Conservation (phyloP, 1,140 invertebrate species). For the Sitophilus oryzae region DNA sequence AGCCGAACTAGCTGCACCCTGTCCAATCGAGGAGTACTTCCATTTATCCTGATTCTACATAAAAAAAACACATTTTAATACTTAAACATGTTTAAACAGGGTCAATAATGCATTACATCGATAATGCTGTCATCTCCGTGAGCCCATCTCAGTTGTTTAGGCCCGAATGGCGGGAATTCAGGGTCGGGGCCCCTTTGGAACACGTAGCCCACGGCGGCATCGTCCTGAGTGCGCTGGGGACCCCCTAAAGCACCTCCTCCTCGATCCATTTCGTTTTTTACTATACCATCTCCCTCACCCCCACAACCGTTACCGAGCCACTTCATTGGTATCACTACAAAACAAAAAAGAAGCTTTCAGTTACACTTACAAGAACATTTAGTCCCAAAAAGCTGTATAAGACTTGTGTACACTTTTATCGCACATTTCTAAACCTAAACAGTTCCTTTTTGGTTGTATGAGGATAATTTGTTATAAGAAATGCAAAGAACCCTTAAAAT, state of each 20-base stretch:
- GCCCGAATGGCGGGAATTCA: constrained; percentile 63
- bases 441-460: no score
- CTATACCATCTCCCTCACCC: constrained; percentile 37
- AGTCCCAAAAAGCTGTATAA: no score
- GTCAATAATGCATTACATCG: no score
- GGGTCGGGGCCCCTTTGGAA: constrained; percentile 76
- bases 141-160: constrained; percentile 70
- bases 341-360: no score
- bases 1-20: constrained; percentile 5
- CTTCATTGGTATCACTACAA: constrained; percentile 44
- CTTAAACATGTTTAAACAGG: no score
- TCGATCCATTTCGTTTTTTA: constrained; percentile 41
- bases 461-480: no score
- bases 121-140: constrained; percentile 70
- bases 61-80: constrained; percentile 38
- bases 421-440: no score
- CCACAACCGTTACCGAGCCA: constrained; percentile 41
- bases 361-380: no score
- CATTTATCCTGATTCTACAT: constrained; percentile 65
- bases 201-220: constrained; percentile 81
- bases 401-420: no score
- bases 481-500: no score
- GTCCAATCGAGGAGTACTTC: constrained; percentile 49
- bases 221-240: constrained; percentile 53
- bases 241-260: constrained; percentile 17